Base-by-base conservation (phyloP, 2,113 vertebrate genomes). In the Pitta sordida region DNA sequence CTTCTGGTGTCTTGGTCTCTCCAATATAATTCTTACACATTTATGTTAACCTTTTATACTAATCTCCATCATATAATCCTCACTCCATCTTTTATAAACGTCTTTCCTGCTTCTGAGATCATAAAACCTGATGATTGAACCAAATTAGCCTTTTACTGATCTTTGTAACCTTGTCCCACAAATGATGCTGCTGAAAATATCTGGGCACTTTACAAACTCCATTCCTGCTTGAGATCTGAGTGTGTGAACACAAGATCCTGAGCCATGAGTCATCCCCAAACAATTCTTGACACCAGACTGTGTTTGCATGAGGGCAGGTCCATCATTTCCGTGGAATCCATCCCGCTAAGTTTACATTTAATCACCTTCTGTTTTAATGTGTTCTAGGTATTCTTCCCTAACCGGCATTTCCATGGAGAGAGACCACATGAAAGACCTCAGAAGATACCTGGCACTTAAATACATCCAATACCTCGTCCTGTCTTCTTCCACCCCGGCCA, bases 381-480 rank as follows among this genome's bases (percentile, higher is more conserved):
- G 15, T 87, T 94, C 59, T 15, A 97, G 95, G 48, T 96, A 65
- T 63, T 67, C 80, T 43, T 87, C 75, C 32, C 65, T 92, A 22
- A 49, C 32, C 17, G 43, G 52, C 51, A 56, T 95, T 91, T 88
- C 86, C 27, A 83, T 84, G 94, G 77, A 95, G 32, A 67, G 94
- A 88, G 96, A 98, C 82, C 97, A 97, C 48, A 97, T 97, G 91
- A 96, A 75, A 70, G 96, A 97, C 77, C 95, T 98, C 30, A 95
- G 97, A 29, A 94, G 96, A 44, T 98, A 98, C 91, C 76, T 98
- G 30, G 91, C 97, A 36, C 94, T 98, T 70, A 98, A 98, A 93
- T 97, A 98, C 12, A 87, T 98, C 88, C 98, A 97, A 2, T 97
- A 98, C 89, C 94, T 98, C 21, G 86, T 98, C 83, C 93, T 98